Conservation (phyloP, 1,140 invertebrate species). For the Wiebesia pumilae region DNA sequence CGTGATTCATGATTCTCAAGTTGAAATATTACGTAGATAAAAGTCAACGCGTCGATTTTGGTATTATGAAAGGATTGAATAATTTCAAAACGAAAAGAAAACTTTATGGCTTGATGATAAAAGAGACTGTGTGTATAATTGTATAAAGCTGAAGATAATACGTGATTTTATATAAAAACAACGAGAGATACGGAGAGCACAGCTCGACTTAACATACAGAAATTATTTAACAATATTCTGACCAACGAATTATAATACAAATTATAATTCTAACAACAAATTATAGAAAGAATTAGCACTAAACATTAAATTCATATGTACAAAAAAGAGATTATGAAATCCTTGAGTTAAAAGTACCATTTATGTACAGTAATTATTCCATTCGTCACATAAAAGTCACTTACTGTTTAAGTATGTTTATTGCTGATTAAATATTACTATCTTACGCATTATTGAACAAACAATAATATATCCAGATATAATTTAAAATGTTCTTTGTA, state of each 20-base stretch:
- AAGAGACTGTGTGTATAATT: background rate
- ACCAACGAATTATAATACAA: background rate
- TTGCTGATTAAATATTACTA: slow-evolving; percentile 4
- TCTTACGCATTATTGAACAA: background rate
- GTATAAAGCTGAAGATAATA: background rate
- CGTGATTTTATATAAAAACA: background rate
- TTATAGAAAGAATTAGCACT: background rate
- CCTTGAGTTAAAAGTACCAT: background rate
- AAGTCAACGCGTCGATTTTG: background rate
- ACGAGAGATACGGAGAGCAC: background rate
- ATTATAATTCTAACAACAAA: background rate
- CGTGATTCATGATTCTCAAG: background rate
- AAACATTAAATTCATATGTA: background rate
- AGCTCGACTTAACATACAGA: background rate
- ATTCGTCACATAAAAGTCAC: background rate
- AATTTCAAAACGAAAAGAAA: background rate
- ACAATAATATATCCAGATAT: background rate
- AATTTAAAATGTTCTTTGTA: background rate
- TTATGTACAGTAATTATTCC: background rate
- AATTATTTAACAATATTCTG: background rate
- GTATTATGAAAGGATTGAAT: background rate
- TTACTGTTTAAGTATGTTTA: background rate
- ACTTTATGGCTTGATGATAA: background rate
- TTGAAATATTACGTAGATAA: background rate
- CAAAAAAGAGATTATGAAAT: background rate